These are phyloP conservation scores for Lamellibrachia luymesi DNA, from an alignment of 1,140 invertebrate species.

Conservation along the genomic window DNA sequence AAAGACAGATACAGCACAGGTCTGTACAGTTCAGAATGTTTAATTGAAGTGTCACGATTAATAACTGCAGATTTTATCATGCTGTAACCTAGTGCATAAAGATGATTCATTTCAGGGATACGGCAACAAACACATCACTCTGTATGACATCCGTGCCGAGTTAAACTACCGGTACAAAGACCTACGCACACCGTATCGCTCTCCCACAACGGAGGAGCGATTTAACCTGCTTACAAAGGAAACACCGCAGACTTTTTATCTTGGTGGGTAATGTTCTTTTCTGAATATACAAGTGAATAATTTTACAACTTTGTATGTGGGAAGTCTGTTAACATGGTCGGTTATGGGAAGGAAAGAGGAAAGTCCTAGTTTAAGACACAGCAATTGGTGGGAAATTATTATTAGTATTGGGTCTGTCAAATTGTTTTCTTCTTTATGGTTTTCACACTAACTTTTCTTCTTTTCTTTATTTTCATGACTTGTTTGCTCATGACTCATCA, in stretches of 20 bases:
- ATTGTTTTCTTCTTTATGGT: neutral
- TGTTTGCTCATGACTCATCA: neutral
- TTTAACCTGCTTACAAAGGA: constrained; percentile 97
- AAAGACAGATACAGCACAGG: no score
- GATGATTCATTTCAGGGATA: constrained; percentile 66
- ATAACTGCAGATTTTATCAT: neutral
- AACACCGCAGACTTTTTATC: constrained; percentile 90
- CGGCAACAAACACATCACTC: constrained; percentile 94
- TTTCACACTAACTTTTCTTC: neutral
- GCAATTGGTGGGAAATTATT: neutral
- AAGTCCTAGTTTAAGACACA: neutral
- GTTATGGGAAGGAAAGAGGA: neutral
- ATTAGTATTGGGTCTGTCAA: no score
- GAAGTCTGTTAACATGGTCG: neutral
- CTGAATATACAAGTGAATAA: neutral
- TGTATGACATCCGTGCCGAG: constrained; percentile 97
- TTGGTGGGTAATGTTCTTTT: constrained; percentile 68
- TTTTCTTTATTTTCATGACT: neutral
- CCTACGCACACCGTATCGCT: constrained; percentile 74
- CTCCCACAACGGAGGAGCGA: constrained; percentile 79
- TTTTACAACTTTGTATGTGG: neutral
- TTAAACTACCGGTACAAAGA: constrained; percentile 95
- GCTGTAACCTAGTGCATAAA: constrained; percentile 15
- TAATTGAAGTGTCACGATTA: no score
- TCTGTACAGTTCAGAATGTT: no score